Percentiles rank a stretch among this genome's conserved stretches.
phyloP scores from a whole-genome alignment of 2,888 invertebrate genomes.

The Euphydryas editha region DNA sequence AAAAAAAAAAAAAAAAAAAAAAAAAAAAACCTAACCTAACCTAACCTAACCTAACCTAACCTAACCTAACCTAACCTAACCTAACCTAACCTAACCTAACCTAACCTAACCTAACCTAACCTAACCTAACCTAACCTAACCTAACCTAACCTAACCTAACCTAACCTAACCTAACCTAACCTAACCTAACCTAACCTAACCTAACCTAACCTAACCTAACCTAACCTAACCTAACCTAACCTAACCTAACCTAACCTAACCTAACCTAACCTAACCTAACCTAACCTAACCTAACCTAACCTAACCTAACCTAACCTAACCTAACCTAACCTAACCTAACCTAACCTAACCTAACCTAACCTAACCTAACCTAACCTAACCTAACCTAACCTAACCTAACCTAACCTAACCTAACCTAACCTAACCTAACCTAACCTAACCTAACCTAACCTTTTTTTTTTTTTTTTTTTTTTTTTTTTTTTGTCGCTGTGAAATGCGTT shows the following conservation, averaged over 20 bases:
- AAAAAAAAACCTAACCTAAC: no score
- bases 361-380: conserved; percentile 7
- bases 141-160: conserved; percentile 34
- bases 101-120: conserved; percentile 32
- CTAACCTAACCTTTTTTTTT: conserved; percentile 30
- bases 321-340: conserved; percentile 7
- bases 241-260: conserved; percentile 17
- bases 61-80: conserved; percentile 29
- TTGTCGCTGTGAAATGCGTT: no score
- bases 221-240: conserved; percentile 28
- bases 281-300: conserved; percentile 7
- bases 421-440: conserved; percentile 32
- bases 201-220: conserved; percentile 11
- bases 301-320: conserved; percentile 7
- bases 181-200: conserved; percentile 25
- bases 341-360: conserved; percentile 6
- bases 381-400: conserved; percentile 7
- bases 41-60: neutral
- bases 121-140: conserved; percentile 33
- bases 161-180: conserved; percentile 32
- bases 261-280: conserved; percentile 7
- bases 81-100: conserved; percentile 33
- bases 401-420: conserved; percentile 12
- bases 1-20: no score
- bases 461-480: no score